Conservation (phyloP, 2,888 invertebrate species). For the Matsumyia berberina region DNA sequence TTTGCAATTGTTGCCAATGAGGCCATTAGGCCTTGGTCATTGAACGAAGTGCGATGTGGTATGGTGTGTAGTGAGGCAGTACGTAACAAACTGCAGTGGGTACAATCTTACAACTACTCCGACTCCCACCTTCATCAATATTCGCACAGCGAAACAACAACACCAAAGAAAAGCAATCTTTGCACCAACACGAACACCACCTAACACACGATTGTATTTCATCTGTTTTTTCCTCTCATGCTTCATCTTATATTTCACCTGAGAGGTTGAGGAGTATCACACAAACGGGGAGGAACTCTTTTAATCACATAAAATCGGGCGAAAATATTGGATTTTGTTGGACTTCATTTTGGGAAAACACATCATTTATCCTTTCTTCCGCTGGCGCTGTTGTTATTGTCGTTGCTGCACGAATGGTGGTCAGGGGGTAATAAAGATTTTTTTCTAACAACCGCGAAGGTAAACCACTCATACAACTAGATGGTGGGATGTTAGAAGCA, state of each 20-base stretch:
- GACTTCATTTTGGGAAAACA: constrained; percentile 24
- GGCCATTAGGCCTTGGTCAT: constrained; percentile 73
- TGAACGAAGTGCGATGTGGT: constrained; percentile 12
- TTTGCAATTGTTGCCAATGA: constrained; percentile 58
- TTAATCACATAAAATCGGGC: constrained; percentile 27
- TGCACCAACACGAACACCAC: constrained; percentile 34
- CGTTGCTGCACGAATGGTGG: constrained; percentile 7
- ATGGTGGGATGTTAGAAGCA: constrained; percentile 3
- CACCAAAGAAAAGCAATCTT: constrained; percentile 44
- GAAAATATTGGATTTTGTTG: constrained; percentile 15
- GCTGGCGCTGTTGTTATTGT: constrained; percentile 40
- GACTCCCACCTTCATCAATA: constrained; percentile 57
- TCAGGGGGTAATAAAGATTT: constrained; percentile 37
- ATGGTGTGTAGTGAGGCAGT: constrained; percentile 30
- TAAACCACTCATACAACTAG: constrained; percentile 72
- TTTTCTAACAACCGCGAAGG: constrained; percentile 72
- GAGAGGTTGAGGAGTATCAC: constrained; percentile 21
- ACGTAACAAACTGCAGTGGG: constrained; percentile 61
- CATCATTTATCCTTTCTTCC: constrained; percentile 10
- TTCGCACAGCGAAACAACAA: constrained; percentile 56
- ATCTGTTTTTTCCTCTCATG: constrained; percentile 25
- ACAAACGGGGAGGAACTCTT: constrained; percentile 8
- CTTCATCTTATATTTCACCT: constrained; percentile 65
- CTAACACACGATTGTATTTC: constrained; percentile 18
- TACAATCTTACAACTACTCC: constrained; percentile 64